Conservation (phyloP, 1,140 invertebrate genomes). For the Steinernema khuongi region DNA sequence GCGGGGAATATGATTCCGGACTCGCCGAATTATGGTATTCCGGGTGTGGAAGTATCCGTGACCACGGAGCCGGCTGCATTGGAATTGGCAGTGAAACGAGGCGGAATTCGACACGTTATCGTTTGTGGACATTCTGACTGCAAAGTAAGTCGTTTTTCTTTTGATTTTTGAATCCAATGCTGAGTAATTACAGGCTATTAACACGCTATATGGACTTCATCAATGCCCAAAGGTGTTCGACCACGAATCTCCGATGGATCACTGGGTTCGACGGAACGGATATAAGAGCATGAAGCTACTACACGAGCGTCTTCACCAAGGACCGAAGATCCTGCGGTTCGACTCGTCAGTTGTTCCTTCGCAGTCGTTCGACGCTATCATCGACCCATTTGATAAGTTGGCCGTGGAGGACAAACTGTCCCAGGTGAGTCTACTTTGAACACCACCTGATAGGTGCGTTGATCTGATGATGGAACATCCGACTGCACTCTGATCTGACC, state of each 20-base stretch:
- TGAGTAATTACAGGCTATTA: constrained; percentile 72
- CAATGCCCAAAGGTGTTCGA: constrained; percentile 73
- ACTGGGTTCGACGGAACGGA: constrained; percentile 82
- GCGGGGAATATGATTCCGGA: constrained; percentile 86
- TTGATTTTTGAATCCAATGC: constrained; percentile 21
- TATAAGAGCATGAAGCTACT: constrained; percentile 74
- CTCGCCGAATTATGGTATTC: constrained; percentile 70
- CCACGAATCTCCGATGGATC: constrained; percentile 75
- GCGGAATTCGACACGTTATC: constrained; percentile 81
- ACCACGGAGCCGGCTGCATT: constrained; percentile 86
- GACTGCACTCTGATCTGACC: neutral
- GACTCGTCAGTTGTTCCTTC: constrained; percentile 69
- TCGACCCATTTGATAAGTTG: constrained; percentile 85
- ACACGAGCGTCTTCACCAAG: constrained; percentile 67
- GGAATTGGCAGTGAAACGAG: constrained; percentile 81
- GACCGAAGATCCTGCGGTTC: constrained; percentile 71
- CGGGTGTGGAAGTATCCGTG: constrained; percentile 38
- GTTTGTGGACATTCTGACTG: constrained; percentile 93
- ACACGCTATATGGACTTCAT: constrained; percentile 75
- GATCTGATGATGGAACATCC: neutral
- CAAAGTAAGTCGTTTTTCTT: constrained; percentile 65
- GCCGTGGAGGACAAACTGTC: constrained; percentile 81
- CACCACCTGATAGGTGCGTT: neutral
- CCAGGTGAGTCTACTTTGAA: constrained; percentile 66
- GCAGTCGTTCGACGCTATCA: constrained; percentile 81